Evolutionary conservation across 2,888 invertebrate genomes (phyloP).

Genomic region (Dryomyza anilis): DNA sequence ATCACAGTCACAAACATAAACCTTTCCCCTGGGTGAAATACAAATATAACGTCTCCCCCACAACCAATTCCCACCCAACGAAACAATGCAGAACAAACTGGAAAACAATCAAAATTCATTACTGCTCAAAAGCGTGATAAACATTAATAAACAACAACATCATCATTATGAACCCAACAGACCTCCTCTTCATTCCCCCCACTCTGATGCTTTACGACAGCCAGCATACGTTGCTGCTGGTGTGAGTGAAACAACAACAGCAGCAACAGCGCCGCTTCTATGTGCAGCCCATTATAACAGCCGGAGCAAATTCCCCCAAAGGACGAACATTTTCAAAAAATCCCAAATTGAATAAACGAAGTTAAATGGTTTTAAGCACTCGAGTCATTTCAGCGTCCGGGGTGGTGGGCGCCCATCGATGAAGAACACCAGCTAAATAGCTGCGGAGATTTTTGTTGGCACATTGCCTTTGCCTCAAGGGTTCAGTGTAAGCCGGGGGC

Average conservation of each 20-base stretch:
- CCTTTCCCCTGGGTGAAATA: background rate
- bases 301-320: background rate
- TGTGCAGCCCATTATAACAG: background rate
- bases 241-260: background rate
- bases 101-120: constrained; percentile 14
- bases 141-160: background rate
- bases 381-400: background rate
- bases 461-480: no score
- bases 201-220: background rate
- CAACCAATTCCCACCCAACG: no score
- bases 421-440: background rate
- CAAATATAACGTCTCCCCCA: background rate
- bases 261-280: background rate
- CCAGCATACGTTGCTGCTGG: constrained; percentile 3
- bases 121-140: constrained; percentile 1
- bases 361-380: constrained; percentile 40
- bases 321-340: constrained; percentile 51
- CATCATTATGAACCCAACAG: background rate
- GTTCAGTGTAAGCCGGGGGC: background rate
- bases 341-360: constrained; percentile 62
- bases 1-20: no score
- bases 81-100: no score
- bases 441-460: background rate
- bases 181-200: background rate
- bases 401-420: background rate